Base-by-base conservation (phyloP, 2,888 invertebrate species). In the Diarsia rubi region DNA sequence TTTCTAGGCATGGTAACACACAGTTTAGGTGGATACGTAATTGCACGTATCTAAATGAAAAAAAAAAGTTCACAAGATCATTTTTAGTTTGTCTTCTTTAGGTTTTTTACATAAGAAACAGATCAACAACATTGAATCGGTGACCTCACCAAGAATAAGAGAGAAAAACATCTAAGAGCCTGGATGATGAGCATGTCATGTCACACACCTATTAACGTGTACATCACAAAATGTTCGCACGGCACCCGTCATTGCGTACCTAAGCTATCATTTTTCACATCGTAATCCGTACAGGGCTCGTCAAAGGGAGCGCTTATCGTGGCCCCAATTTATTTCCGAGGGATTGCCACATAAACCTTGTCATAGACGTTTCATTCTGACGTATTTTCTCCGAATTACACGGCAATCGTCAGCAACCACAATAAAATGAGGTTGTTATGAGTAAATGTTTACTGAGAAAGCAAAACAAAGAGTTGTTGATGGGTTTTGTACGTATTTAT, bases 301-400 rank as follows among this genome's bases (percentile, higher is more conserved):
- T 96, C 95, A 96, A 96, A 96, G 95, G 93, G 95, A 94, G 90
- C 95, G 95, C 95, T 96, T 95, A 95, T 95, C 95, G 93, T 90
- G 89, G 87, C 91, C 93, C 92, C 94, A 95, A 96, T 96, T 96
- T 96, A 95, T 96, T 95, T 95, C 92, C 91, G 84, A 86, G 88
- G 95, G 94, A 94, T 94, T 94, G 93, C 89, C 91, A 91, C 93
- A 92, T 92, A 94, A 94, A 94, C 93, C 92, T 92, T 91, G 93
- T 93, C 94, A 91, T 92, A 91, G 91, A 90, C 86, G 87, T 90
- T 90, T 90, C 91, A 89, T 90, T 69, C 52, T 70, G 77, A 70
- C 72, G 69, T 82, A 74, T 85, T 81, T 82, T 78, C 82, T 72
- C 71, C 68, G 69, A 85, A 78, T 78, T 63, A 67, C 65, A 64